Evolutionary conservation across 2,113 vertebrate species (phyloP), one percentile per base, ranked within the genome.

Genomic region (Uropsilus gracilis): DNA sequence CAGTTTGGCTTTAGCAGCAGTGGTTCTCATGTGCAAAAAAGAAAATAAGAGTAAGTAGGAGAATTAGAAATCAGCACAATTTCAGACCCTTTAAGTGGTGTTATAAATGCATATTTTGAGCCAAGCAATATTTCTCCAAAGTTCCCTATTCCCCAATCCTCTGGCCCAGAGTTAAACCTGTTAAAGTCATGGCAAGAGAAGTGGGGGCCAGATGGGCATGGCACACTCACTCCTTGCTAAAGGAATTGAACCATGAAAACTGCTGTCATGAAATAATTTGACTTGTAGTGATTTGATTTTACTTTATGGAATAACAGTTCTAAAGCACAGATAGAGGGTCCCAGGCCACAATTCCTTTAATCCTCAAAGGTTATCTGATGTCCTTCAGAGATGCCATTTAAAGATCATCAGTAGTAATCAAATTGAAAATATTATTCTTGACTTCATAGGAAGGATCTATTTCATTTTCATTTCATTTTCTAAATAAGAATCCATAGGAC

Each of bases 401-500:
- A 75, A 97, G 57, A 39, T 77, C 89, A 72, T n/a, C 86, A 78
- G 46, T 50, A 39, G 37, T 34, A 81, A 87, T 84, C 76, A 81
- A 94, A 91, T 59, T 64, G 71, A 48, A 77, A 94, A 89, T 86
- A 73, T 94, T 81, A 91, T 64, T 94, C 73, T 81, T 86, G 48
- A 91, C 88, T 91, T 93, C 68, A 63, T 39, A 86, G 50, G 77
- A 95, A 86, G 17, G 71, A 86, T 87, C 26, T 86, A 42, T 87
- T 95, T 91, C 48, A 63, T 92, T 84, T 94, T 95, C 53, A 61
- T 89, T 93, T 75, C 46, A 63, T 84, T 81, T 95, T 87, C 66
- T 81, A 81, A 97, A 75, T 89, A 95, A 96, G 80, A 97, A 89
- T 91, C 66, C 69, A 64, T 61, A 69, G n/a, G 63, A 59, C 32